A percentile compares a stretch with the other conserved stretches of the same genome.
phyloP scores from a whole-genome alignment of 2,797 vertebrate genomes.

The Tauraco hartlaubi region DNA sequence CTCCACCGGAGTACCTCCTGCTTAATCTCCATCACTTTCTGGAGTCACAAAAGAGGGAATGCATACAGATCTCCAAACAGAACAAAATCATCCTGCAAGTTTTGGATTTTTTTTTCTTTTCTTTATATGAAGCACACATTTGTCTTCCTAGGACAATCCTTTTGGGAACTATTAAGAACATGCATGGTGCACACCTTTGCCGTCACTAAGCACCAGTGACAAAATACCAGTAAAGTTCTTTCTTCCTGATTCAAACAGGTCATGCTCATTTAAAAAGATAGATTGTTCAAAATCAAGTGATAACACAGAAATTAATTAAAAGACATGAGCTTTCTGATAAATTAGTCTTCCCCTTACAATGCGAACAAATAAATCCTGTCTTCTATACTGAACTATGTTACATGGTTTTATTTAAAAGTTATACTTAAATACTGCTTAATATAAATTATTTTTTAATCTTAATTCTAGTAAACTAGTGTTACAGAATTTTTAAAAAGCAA shows the following conservation, averaged over 20 bases:
- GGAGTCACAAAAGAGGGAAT: background rate
- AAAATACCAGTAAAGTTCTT: background rate
- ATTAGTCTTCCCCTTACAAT: background rate
- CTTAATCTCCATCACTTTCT: background rate
- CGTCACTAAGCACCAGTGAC: background rate
- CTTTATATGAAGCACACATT: background rate
- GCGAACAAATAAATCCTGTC: background rate
- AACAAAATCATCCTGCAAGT: background rate
- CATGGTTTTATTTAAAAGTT: background rate
- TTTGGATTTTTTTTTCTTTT: background rate
- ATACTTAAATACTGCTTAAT: background rate
- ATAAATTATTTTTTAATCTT: background rate
- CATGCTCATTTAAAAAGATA: background rate
- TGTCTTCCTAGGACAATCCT: background rate
- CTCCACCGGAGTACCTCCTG: fast-evolving
- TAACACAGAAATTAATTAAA: background rate
- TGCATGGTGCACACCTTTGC: background rate
- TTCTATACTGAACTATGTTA: background rate
- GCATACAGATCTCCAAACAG: background rate
- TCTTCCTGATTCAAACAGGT: background rate
- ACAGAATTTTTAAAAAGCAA: background rate
- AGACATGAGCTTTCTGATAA: background rate
- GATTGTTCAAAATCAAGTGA: background rate
- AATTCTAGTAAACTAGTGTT: background rate
- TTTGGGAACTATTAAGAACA: background rate